Conservation (phyloP, 2,888 invertebrate genomes). For the Erebia palarica region DNA sequence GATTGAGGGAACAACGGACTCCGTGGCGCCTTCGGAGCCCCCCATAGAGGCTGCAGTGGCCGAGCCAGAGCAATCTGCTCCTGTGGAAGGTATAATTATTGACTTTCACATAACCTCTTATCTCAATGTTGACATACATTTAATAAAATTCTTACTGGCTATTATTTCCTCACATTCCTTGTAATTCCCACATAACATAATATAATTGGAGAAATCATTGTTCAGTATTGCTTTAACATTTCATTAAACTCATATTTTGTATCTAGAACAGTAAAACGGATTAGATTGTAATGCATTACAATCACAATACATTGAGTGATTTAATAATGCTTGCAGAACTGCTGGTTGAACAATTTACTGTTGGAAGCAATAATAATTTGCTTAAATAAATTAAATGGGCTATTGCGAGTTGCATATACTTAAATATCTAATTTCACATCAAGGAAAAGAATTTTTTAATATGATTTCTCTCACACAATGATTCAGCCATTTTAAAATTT, state of each 20-base stretch:
- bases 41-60: slow-evolving; percentile 48
- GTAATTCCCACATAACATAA: not conserved
- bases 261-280: not conserved
- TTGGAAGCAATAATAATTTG: not conserved
- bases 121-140: slow-evolving; percentile 43
- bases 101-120: slow-evolving; percentile 49
- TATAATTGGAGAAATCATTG: not conserved
- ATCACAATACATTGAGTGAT: not conserved
- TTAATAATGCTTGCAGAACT: not conserved
- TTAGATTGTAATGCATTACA: not conserved
- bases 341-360: not conserved
- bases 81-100: slow-evolving; percentile 42
- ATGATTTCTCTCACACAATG: not conserved
- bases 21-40: slow-evolving; percentile 48
- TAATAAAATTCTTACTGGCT: slow-evolving; percentile 9
- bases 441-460: slow-evolving; percentile 1
- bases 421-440: not conserved
- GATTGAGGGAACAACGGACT: slow-evolving; percentile 49
- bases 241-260: not conserved
- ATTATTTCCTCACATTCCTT: not conserved
- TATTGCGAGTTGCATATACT: slow-evolving; percentile 13
- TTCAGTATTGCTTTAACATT: not conserved
- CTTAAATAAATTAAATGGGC: not conserved
- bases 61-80: slow-evolving; percentile 48
- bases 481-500: not conserved